A percentile compares a stretch with the other conserved stretches of the same genome.
These are phyloP conservation scores for Hyles vespertilio DNA, from an alignment of 1,140 invertebrate species.

Conservation along the genomic window DNA sequence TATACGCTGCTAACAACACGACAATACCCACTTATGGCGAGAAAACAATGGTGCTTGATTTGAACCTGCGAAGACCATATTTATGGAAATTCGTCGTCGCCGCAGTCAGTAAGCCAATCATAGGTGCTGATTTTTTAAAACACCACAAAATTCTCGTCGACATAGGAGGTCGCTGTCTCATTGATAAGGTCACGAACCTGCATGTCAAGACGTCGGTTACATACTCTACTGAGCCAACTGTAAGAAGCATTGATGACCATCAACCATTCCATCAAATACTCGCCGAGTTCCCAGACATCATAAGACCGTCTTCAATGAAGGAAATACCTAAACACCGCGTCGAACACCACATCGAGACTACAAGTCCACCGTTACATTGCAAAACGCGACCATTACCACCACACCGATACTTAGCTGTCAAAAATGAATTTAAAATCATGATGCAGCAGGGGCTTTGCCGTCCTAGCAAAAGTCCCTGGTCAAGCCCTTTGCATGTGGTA, in stretches of 20 bases:
- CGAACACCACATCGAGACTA: conserved; percentile 24
- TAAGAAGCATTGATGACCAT: conserved; percentile 21
- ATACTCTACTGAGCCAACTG: conserved; percentile 10
- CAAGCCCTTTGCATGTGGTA: conserved; percentile 18
- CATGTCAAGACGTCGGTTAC: too few relatives aligned
- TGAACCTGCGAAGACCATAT: conserved; percentile 2
- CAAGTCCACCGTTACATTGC: conserved; percentile 21
- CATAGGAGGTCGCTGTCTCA: background rate
- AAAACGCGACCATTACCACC: conserved; percentile 23
- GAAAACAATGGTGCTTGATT: conserved; percentile 4
- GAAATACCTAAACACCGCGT: conserved; percentile 20
- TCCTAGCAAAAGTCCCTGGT: conserved; percentile 19
- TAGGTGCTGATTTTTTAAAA: conserved; percentile 8
- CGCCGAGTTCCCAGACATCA: conserved; percentile 26
- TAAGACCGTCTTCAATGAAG: conserved; percentile 21
- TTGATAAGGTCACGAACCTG: background rate
- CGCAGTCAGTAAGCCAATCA: conserved; percentile 8
- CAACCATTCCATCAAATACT: conserved; percentile 29
- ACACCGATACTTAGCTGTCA: conserved; percentile 20
- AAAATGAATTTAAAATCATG: conserved; percentile 27
- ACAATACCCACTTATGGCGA: conserved; percentile 7
- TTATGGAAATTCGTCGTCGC: conserved; percentile 5
- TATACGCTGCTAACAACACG: conserved; percentile 8
- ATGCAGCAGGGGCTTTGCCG: conserved; percentile 24
- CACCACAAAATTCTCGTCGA: conserved; percentile 6